phyloP scores from a whole-genome alignment of 2,113 vertebrate species.

The Planiliza haematocheilus region DNA sequence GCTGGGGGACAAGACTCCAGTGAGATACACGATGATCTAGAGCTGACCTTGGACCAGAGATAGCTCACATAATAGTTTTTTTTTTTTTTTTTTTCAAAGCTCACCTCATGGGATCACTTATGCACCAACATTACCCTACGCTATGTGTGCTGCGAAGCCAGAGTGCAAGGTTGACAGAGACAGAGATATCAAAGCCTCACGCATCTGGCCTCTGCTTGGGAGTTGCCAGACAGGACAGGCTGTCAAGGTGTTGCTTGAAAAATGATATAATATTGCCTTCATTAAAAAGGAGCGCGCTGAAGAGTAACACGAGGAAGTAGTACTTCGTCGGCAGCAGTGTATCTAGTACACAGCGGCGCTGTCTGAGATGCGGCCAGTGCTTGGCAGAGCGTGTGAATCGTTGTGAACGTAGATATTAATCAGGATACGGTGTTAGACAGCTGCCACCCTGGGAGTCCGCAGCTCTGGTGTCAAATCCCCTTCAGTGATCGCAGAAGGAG shows the following conservation, averaged over 20 bases:
- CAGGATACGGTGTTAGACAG: conserved; percentile 78
- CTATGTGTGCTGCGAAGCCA: conserved; percentile 9
- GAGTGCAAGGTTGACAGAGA: neutral
- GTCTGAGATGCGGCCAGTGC: conserved; percentile 46
- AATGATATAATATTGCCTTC: conserved; percentile 36
- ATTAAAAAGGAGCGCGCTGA: conserved; percentile 51
- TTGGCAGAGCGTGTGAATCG: conserved; percentile 67
- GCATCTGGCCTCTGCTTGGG: conserved; percentile 25
- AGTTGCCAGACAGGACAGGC: conserved; percentile 34
- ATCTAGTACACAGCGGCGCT: conserved; percentile 45
- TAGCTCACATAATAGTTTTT: conserved; percentile 43
- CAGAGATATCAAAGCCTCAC: neutral
- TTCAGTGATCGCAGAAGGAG: conserved; percentile 67
- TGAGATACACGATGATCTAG: conserved; percentile 54
- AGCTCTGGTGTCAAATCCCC: conserved; percentile 79
- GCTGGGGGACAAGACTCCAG: conserved; percentile 34
- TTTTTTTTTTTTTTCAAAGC: conserved; percentile 42
- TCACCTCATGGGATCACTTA: conserved; percentile 60
- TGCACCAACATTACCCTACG: conserved; percentile 38
- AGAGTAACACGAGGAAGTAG: conserved; percentile 69
- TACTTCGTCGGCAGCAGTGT: conserved; percentile 49
- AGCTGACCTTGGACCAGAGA: conserved; percentile 67
- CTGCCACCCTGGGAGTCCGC: conserved; percentile 70
- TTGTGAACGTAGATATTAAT: conserved; percentile 81
- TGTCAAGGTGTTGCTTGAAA: conserved; percentile 38